Percentiles rank a stretch among this genome's conserved stretches.
phyloP scores from a whole-genome alignment of 2,888 invertebrate genomes.

The Agrochola lychnidis region DNA sequence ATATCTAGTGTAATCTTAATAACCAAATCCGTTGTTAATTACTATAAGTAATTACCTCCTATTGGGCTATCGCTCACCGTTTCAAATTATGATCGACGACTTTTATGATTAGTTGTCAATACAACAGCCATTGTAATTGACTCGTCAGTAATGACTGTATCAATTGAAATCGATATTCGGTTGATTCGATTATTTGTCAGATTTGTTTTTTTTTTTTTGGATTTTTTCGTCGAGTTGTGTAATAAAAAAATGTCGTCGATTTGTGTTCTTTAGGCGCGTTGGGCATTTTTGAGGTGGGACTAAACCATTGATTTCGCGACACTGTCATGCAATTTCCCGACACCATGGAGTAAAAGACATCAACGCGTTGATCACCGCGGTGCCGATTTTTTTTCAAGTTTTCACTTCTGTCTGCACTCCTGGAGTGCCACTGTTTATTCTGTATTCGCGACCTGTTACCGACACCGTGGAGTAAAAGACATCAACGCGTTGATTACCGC shows the following conservation, averaged over 20 bases:
- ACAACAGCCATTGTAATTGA: conserved; percentile 14
- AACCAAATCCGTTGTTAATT: neutral
- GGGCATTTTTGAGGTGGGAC: too few relatives aligned
- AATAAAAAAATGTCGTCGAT: neutral
- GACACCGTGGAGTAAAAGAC: too few relatives aligned
- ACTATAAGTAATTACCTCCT: neutral
- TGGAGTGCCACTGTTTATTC: too few relatives aligned
- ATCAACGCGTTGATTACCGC: too few relatives aligned
- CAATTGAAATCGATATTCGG: conserved; percentile 2
- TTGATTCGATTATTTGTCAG: neutral
- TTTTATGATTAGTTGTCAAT: conserved; percentile 13
- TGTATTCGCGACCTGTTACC: too few relatives aligned
- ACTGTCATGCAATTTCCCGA: too few relatives aligned
- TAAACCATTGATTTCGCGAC: too few relatives aligned
- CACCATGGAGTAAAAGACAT: too few relatives aligned
- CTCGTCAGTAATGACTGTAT: neutral
- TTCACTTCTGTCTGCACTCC: too few relatives aligned
- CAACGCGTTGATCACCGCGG: too few relatives aligned
- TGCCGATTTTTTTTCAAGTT: too few relatives aligned
- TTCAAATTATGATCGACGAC: neutral
- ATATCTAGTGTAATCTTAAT: conserved; percentile 3
- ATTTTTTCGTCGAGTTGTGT: neutral
- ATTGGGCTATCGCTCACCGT: neutral
- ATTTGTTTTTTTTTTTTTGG: neutral
- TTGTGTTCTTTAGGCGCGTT: neutral